Evolutionary conservation across 2,113 vertebrate species (phyloP).

Genomic region (Lophius piscatorius): DNA sequence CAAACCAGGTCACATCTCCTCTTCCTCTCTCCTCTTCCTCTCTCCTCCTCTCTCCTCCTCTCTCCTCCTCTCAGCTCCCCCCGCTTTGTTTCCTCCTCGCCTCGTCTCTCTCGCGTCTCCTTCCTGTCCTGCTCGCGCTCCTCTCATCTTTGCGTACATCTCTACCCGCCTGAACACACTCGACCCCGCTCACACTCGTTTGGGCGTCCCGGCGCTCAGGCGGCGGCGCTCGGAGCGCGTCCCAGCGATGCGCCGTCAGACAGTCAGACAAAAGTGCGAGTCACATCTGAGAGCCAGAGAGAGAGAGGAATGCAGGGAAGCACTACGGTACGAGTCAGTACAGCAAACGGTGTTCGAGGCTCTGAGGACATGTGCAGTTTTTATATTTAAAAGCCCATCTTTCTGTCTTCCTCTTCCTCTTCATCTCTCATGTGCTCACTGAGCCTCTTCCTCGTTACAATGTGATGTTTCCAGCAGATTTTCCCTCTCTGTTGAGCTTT

Average conservation of each 20-base stretch:
- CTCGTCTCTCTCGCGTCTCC: background rate
- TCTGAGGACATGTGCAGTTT: conserved; percentile 55
- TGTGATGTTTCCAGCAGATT: conserved; percentile 71
- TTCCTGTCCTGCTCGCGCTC: background rate
- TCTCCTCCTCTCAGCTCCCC: conserved; percentile 1
- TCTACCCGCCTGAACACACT: background rate
- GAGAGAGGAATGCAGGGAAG: conserved; percentile 32
- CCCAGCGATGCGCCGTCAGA: conserved; percentile 34
- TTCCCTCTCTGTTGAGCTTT: conserved; percentile 54
- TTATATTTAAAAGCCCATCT: conserved; percentile 65
- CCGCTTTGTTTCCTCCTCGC: background rate
- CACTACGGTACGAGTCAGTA: conserved; percentile 34
- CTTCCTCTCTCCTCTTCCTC: background rate
- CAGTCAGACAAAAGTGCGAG: conserved; percentile 49
- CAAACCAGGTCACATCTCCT: conserved; percentile 37
- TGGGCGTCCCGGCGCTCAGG: conserved; percentile 21
- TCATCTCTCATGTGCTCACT: conserved; percentile 17
- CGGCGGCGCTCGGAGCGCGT: conserved; percentile 33
- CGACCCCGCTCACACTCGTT: background rate
- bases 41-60: background rate
- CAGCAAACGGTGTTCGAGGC: conserved; percentile 55
- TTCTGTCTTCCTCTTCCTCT: conserved; percentile 42
- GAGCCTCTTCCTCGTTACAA: conserved; percentile 67
- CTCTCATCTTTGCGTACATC: background rate
- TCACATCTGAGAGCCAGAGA: conserved; percentile 54